Percentiles rank a stretch among this genome's conserved stretches.
Conservation (phyloP, 1,140 invertebrate species). For the Heliconius hermathena region DNA sequence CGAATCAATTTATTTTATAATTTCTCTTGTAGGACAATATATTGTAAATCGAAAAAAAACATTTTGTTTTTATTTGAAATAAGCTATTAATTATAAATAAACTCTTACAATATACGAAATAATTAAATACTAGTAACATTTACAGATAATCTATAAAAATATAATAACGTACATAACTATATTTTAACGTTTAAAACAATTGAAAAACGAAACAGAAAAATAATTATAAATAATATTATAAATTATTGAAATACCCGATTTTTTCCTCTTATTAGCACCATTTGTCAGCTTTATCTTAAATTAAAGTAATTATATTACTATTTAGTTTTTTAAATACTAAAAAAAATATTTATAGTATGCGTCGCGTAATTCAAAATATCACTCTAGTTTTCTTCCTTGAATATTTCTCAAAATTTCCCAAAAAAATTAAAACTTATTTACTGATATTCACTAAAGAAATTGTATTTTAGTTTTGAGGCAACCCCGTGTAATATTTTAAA, state of each 20-base stretch:
- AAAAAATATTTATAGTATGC: not conserved
- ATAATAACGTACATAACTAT: not conserved
- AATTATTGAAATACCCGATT: constrained; percentile 52
- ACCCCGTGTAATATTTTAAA: no score
- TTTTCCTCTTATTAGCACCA: constrained; percentile 56
- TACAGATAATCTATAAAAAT: constrained; percentile 5
- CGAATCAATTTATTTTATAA: not conserved
- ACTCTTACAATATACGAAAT: not conserved
- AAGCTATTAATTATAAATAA: not conserved
- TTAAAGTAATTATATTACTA: constrained; percentile 11
- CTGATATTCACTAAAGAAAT: not conserved
- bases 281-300: constrained; percentile 49
- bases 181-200: constrained; percentile 5
- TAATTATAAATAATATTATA: constrained; percentile 8
- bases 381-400: no score
- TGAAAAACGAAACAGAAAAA: not conserved
- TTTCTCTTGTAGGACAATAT: not conserved
- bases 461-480: no score
- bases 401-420: no score
- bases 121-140: not conserved
- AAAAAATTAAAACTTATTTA: not conserved
- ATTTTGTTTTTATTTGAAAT: not conserved
- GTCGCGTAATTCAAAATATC: not conserved
- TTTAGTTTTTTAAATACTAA: not conserved
- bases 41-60: not conserved